phyloP scores from a whole-genome alignment of 2,113 vertebrate species.

The Furnarius figulus region DNA sequence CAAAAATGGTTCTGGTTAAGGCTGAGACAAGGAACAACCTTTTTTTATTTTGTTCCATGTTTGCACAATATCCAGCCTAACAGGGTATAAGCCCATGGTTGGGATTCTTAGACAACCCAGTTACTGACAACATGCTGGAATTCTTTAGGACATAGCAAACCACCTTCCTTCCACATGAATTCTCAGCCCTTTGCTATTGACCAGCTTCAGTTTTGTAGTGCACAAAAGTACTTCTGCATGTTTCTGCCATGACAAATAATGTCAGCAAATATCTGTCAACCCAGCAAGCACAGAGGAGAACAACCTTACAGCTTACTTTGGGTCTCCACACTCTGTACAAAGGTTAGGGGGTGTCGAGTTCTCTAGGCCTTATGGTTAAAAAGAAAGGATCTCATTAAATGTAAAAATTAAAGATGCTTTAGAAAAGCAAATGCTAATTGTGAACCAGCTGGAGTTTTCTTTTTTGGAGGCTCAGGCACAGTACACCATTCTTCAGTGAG shows the following conservation, averaged over 20 bases:
- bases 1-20: background rate
- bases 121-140: background rate
- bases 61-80: background rate
- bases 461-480: constrained; percentile 17
- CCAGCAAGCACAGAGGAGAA: background rate
- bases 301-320: background rate
- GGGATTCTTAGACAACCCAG: background rate
- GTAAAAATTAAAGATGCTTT: constrained; percentile 14
- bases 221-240: background rate
- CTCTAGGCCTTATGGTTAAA: background rate
- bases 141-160: background rate
- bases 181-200: background rate
- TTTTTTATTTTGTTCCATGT: background rate
- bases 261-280: background rate
- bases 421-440: constrained; percentile 28
- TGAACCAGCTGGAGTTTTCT: constrained; percentile 30
- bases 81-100: background rate
- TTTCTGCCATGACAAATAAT: background rate
- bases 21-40: background rate
- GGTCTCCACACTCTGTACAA: background rate
- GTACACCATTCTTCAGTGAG: constrained; percentile 29
- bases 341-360: background rate
- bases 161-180: background rate
- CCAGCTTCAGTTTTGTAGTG: background rate
- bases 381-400: constrained; percentile 21